These are phyloP conservation scores for Callyntrura guangdongensis DNA, from an alignment of 2,888 invertebrate species.

Conservation along the genomic window DNA sequence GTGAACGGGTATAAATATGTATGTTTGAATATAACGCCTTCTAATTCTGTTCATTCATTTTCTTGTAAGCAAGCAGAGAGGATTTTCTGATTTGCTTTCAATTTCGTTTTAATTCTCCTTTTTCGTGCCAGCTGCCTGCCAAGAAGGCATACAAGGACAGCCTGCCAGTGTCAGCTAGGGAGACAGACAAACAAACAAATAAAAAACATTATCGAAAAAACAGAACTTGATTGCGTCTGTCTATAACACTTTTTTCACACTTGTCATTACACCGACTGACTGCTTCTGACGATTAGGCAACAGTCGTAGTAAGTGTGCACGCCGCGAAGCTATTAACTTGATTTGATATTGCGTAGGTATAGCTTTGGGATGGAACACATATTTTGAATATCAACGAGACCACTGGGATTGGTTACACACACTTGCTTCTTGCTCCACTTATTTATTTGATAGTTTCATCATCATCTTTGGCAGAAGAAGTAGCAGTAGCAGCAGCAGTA, in stretches of 20 bases:
- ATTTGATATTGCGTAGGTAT: background rate
- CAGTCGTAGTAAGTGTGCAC: background rate
- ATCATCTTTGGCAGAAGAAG: background rate
- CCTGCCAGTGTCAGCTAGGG: background rate
- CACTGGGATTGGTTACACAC: constrained; percentile 1
- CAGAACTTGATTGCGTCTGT: background rate
- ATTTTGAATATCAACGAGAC: background rate
- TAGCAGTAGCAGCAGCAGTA: no score
- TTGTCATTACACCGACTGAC: background rate
- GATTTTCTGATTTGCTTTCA: background rate
- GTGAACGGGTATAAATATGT: background rate
- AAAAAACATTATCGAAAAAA: background rate
- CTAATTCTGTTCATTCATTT: constrained; percentile 10
- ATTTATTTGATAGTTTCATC: constrained; percentile 29
- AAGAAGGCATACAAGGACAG: no score
- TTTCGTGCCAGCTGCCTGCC: no score
- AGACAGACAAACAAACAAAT: background rate
- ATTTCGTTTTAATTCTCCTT: no score
- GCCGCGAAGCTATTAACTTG: background rate
- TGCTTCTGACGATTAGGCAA: background rate
- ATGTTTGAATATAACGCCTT: background rate
- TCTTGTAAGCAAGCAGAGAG: background rate
- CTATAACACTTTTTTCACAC: background rate
- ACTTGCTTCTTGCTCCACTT: constrained; percentile 33
- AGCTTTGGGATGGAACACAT: background rate